Evolutionary conservation across 1,140 invertebrate species (phyloP).

Genomic region (Drosophila pandora): DNA sequence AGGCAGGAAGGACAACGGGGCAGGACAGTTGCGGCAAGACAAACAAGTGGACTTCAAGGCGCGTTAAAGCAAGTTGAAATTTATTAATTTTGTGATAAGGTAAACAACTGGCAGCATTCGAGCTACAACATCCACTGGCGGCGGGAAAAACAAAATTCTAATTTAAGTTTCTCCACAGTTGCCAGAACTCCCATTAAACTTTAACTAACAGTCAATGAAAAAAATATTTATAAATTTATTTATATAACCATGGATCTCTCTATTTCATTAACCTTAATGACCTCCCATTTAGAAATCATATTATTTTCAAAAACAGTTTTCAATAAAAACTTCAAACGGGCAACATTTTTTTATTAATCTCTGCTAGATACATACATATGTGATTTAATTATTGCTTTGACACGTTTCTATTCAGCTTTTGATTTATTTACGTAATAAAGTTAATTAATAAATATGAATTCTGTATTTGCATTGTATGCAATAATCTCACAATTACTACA

Average conservation of each 20-base stretch:
- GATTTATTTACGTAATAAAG: background rate
- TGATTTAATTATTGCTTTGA: background rate
- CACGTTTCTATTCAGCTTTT: background rate
- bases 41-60: constrained; percentile 62
- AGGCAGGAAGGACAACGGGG: constrained; percentile 24
- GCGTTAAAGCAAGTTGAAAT: constrained; percentile 78
- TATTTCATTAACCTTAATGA: background rate
- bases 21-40: constrained; percentile 19
- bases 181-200: constrained; percentile 56
- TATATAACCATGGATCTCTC: background rate
- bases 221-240: background rate
- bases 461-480: background rate
- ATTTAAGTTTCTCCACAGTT: constrained; percentile 67
- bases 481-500: background rate
- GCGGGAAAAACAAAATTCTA: constrained; percentile 60
- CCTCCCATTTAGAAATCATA: no score
- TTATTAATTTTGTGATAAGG: constrained; percentile 80
- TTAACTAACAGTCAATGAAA: constrained; percentile 16
- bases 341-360: no score
- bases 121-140: constrained; percentile 27
- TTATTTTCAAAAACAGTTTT: no score
- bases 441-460: background rate
- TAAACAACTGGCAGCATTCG: constrained; percentile 61
- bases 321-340: background rate
- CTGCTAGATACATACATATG: no score